A percentile compares a stretch with the other conserved stretches of the same genome.
phyloP scores from a whole-genome alignment of 2,888 invertebrate species.

The Brachycybe producta region DNA sequence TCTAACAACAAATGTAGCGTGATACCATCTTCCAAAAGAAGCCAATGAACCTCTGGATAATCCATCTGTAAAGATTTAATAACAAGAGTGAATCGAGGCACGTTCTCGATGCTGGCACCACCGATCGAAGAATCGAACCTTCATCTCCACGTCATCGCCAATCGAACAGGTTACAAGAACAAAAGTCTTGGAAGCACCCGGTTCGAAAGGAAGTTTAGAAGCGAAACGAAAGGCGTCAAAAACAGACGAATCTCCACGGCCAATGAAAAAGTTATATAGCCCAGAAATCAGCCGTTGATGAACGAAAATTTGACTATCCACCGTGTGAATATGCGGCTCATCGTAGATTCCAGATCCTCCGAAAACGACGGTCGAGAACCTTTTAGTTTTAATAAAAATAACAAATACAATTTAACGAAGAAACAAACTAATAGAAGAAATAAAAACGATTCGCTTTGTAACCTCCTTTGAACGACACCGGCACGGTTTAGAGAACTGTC shows the following conservation, averaged over 20 bases:
- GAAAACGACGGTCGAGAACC: slow-evolving; percentile 69
- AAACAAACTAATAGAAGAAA: background rate
- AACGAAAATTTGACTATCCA: slow-evolving; percentile 57
- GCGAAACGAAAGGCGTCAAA: slow-evolving; percentile 63
- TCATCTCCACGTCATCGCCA: slow-evolving; percentile 55
- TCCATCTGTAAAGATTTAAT: slow-evolving; percentile 37
- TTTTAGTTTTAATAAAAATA: no score
- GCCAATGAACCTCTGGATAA: slow-evolving; percentile 67
- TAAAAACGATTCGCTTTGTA: slow-evolving; percentile 18
- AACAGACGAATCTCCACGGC: slow-evolving; percentile 50
- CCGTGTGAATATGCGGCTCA: slow-evolving; percentile 52
- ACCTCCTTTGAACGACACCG: slow-evolving; percentile 56
- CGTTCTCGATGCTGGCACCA: background rate
- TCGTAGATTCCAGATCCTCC: slow-evolving; percentile 64
- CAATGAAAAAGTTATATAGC: slow-evolving; percentile 48
- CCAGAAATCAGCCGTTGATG: slow-evolving; percentile 49
- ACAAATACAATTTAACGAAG: no score
- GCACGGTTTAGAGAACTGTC: slow-evolving; percentile 53
- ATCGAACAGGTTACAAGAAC: slow-evolving; percentile 65
- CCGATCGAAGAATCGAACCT: no score
- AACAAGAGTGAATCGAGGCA: slow-evolving; percentile 13
- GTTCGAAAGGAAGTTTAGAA: slow-evolving; percentile 58
- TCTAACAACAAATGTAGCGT: slow-evolving; percentile 71
- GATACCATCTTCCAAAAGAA: slow-evolving; percentile 64
- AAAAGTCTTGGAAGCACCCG: slow-evolving; percentile 70